Percentiles rank a stretch among this genome's conserved stretches.
These are phyloP conservation scores for Heterotis niloticus DNA, from an alignment of 2,113 vertebrate genomes.

Conservation along the genomic window DNA sequence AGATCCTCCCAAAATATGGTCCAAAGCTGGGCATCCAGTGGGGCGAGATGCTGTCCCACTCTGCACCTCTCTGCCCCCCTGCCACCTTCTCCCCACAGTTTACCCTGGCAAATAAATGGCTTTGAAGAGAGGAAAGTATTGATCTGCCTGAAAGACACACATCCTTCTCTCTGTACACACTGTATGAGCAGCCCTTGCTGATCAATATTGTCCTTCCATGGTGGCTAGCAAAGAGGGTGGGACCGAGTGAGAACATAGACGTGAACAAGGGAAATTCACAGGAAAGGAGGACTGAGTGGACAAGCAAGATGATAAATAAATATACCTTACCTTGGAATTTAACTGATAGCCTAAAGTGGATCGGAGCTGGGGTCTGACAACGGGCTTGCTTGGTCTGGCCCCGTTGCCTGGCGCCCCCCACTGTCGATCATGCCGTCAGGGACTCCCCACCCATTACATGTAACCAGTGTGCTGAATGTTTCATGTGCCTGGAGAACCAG, in stretches of 20 bases:
- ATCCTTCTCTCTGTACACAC: conserved; percentile 42
- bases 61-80: conserved; percentile 14
- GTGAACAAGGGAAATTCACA: conserved; percentile 36
- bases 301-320: conserved; percentile 31
- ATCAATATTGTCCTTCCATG: conserved; percentile 53
- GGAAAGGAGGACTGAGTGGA: conserved; percentile 28
- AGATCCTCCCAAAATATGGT: neutral
- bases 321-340: neutral
- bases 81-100: conserved; percentile 46
- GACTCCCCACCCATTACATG: neutral
- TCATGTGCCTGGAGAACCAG: neutral
- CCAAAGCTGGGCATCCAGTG: neutral
- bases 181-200: conserved; percentile 43
- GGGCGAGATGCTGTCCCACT: neutral
- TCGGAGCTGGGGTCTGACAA: neutral
- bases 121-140: conserved; percentile 63
- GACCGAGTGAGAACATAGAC: conserved; percentile 21
- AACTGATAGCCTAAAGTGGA: neutral
- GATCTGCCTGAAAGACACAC: conserved; percentile 64
- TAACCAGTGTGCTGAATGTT: neutral
- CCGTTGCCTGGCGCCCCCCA: neutral
- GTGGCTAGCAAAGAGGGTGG: conserved; percentile 5
- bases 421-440: too few species aligned
- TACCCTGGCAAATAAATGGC: conserved; percentile 56
- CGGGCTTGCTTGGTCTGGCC: too few species aligned